Base-by-base conservation (phyloP, 2,113 vertebrate genomes). In the Eonycteris spelaea region DNA sequence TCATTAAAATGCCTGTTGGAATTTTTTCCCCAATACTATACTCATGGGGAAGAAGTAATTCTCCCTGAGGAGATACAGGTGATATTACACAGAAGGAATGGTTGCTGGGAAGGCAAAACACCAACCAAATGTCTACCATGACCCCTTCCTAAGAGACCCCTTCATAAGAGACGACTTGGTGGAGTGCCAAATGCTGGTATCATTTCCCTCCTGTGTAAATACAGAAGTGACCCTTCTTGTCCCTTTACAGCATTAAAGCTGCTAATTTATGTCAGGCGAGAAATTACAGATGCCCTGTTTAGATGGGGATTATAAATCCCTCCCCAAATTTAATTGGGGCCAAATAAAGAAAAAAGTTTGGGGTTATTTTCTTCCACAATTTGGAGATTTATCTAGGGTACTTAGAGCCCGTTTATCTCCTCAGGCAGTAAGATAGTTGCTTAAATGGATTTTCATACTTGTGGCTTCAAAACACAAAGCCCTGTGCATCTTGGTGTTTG, bases 401-500 rank as follows among this genome's bases (percentile, higher is more conserved):
- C 94, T 98, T 96, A 91, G 97, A 98, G 97, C 84, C 85, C 92
- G 96, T 97, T 99, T 98, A 98, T 98, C 98, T 95, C 1, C 0
- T 86, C 7, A 55, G 95, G 89, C 94, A 97, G 97, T 90, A 90
- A 98, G 97, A 97, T 91, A 95, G 97, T 96, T 94, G 94, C 95
- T 95, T 97, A 98, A 98, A 98, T 98, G 97, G 97, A 98, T 98
- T 98, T 98, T 98, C 97, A 97, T 97, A 98, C 98, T 98, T 96
- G 45, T 85, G 92, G 97, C 96, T 98, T 96, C 97, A 96, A 94
- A 97, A 98, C 97, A 97, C 94, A 97, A 96, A 97, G 86, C 90
- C 2, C 79, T 78, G 15, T 93, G 96, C 90, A 96, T 97, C 93
- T 96, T 85, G 74, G 78, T 97, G 96, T 98, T 98, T 98, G 97